Percentiles rank a stretch among this genome's conserved stretches.
Conservation (phyloP, 2,888 invertebrate species). For the Chirona hameri region DNA sequence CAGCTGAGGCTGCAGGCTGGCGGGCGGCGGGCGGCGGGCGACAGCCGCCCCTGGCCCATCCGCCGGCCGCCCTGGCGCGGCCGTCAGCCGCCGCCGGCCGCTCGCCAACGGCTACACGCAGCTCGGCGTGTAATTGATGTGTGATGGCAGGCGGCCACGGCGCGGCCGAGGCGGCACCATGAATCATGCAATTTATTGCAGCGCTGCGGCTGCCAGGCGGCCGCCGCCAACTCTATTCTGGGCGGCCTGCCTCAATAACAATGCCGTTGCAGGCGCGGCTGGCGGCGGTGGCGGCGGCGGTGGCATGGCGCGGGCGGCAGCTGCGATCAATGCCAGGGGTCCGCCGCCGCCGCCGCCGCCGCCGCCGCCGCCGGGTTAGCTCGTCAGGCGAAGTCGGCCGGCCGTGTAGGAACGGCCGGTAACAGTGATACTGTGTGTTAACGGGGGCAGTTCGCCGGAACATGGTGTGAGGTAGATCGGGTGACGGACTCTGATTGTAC, state of each 20-base stretch:
- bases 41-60: background rate
- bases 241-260: slow-evolving; percentile 27
- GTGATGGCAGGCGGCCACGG: slow-evolving; percentile 7
- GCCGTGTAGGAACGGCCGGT: background rate
- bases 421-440: background rate
- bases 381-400: background rate
- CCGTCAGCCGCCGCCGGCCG: background rate
- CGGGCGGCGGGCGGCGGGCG: background rate
- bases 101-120: background rate
- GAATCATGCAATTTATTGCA: slow-evolving; percentile 29
- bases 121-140: background rate
- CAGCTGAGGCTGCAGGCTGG: background rate
- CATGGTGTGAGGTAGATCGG: slow-evolving; percentile 23
- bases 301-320: background rate
- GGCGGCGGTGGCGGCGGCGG: slow-evolving; percentile 4
- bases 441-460: background rate
- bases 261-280: background rate
- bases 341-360: slow-evolving; percentile 9
- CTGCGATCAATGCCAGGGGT: slow-evolving; percentile 4
- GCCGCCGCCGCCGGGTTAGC: background rate
- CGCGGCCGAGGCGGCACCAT: background rate
- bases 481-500: background rate
- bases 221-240: slow-evolving; percentile 11
- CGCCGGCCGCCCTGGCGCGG: background rate
- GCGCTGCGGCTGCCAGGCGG: background rate